Conservation (phyloP, 2,113 vertebrate genomes). For the Lates calcarifer region DNA sequence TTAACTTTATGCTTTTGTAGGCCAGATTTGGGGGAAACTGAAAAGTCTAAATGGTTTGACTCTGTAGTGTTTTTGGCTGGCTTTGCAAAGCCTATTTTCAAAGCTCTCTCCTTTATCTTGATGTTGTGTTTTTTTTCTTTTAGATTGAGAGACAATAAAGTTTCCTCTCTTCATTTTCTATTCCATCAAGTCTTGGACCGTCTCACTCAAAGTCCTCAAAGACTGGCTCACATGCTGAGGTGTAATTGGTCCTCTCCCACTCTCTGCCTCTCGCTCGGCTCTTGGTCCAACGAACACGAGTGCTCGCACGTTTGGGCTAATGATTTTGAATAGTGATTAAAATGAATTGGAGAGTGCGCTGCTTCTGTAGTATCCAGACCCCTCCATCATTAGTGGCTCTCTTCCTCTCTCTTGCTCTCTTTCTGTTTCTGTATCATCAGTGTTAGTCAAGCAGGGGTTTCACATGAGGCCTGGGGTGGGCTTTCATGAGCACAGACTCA, state of each 20-base stretch:
- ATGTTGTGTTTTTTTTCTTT: constrained; percentile 43
- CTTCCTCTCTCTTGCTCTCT: constrained; percentile 58
- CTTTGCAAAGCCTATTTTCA: constrained; percentile 49
- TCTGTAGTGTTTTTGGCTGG: constrained; percentile 51
- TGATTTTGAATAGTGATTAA: constrained; percentile 84
- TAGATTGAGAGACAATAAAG: constrained; percentile 71
- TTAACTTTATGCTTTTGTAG: constrained; percentile 60
- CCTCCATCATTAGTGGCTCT: constrained; percentile 81
- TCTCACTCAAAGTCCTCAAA: constrained; percentile 71
- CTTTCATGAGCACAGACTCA: constrained; percentile 83
- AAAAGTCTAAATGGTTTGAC: constrained; percentile 50
- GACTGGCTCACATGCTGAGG: constrained; percentile 67
- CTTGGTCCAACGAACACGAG: constrained; percentile 64
- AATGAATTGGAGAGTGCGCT: constrained; percentile 77
- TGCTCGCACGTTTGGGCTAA: constrained; percentile 74
- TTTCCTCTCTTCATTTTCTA: constrained; percentile 71
- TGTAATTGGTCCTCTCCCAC: constrained; percentile 73
- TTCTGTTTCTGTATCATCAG: constrained; percentile 69
- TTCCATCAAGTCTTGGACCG: constrained; percentile 68
- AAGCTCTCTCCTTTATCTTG: constrained; percentile 40
- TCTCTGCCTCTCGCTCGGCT: constrained; percentile 58
- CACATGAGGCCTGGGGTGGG: constrained; percentile 76
- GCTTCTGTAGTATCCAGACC: constrained; percentile 75
- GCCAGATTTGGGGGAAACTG: constrained; percentile 36
- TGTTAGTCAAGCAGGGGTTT: constrained; percentile 74